Percentiles rank a stretch among this genome's conserved stretches.
phyloP scores from a whole-genome alignment of 1,140 invertebrate genomes.

The Planococcus citri region DNA sequence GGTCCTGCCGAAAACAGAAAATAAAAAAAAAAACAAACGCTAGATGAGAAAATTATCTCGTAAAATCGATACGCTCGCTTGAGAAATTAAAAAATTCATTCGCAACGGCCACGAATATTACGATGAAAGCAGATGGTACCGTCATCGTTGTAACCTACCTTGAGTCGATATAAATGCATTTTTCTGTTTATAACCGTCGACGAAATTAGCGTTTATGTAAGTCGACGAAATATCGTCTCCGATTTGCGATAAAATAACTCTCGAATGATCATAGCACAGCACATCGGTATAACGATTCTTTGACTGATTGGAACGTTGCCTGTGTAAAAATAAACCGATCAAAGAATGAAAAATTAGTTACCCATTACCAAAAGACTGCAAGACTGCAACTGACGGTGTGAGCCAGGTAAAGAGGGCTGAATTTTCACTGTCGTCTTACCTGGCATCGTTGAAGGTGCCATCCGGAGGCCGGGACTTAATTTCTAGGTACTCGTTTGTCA shows the following conservation, averaged over 20 bases:
- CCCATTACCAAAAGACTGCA: not conserved
- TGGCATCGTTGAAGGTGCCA: slow-evolving; percentile 68
- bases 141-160: slow-evolving; percentile 41
- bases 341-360: not conserved
- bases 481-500: slow-evolving; percentile 70
- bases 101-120: not conserved
- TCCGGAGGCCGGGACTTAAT: slow-evolving; percentile 68
- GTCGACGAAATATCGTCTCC: slow-evolving; percentile 66
- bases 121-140: not conserved
- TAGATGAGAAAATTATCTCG: not conserved
- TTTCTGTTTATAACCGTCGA: slow-evolving; percentile 94
- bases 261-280: slow-evolving; percentile 85
- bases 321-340: slow-evolving; percentile 35
- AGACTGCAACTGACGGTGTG: too few species aligned
- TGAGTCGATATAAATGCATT: slow-evolving; percentile 97
- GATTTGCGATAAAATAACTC: slow-evolving; percentile 65
- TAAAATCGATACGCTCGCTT: not conserved
- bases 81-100: not conserved
- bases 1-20: too few species aligned
- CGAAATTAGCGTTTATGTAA: slow-evolving; percentile 97
- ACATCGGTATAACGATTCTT: slow-evolving; percentile 97
- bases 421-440: slow-evolving; percentile 31
- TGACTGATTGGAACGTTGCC: slow-evolving; percentile 63
- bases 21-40: too few species aligned
- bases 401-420: too few species aligned